Evolutionary conservation across 2,797 vertebrate genomes (phyloP).

Genomic region (Salarias fasciatus): DNA sequence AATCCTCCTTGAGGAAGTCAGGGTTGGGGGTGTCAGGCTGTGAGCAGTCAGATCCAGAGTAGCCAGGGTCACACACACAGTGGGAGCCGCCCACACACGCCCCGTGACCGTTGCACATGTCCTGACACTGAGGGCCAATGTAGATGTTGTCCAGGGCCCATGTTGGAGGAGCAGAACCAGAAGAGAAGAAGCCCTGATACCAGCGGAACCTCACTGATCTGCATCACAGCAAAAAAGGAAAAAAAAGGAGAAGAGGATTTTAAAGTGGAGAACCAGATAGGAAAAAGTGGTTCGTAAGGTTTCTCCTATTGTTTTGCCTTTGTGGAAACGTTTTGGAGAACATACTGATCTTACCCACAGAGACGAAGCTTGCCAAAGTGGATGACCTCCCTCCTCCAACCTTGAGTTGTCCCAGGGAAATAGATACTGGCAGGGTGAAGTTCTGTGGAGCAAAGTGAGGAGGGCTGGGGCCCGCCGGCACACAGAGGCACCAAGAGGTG

Average conservation of each 20-base stretch:
- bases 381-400: constrained; percentile 95
- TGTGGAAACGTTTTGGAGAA: too few relatives aligned
- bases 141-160: constrained; percentile 98
- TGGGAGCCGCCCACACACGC: constrained; percentile 90
- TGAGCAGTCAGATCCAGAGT: constrained; percentile 92
- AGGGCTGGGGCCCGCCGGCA: constrained; percentile 90
- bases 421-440: constrained; percentile 95
- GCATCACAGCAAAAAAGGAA: constrained; percentile 2
- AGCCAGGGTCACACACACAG: constrained; percentile 92
- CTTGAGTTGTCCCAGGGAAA: constrained; percentile 92
- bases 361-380: constrained; percentile 94
- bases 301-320: not conserved
- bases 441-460: constrained; percentile 94
- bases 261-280: too few relatives aligned
- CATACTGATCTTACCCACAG: constrained; percentile 96
- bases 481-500: constrained; percentile 95
- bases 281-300: too few relatives aligned
- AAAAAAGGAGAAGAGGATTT: not conserved
- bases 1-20: constrained; percentile 98
- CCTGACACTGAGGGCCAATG: constrained; percentile 96
- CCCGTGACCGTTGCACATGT: constrained; percentile 96
- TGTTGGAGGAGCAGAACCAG: constrained; percentile 89
- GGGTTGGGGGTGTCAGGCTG: constrained; percentile 90
- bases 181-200: constrained; percentile 96
- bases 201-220: constrained; percentile 96